Base-by-base conservation (phyloP, 2,888 invertebrate genomes). In the Chorisops tibialis region DNA sequence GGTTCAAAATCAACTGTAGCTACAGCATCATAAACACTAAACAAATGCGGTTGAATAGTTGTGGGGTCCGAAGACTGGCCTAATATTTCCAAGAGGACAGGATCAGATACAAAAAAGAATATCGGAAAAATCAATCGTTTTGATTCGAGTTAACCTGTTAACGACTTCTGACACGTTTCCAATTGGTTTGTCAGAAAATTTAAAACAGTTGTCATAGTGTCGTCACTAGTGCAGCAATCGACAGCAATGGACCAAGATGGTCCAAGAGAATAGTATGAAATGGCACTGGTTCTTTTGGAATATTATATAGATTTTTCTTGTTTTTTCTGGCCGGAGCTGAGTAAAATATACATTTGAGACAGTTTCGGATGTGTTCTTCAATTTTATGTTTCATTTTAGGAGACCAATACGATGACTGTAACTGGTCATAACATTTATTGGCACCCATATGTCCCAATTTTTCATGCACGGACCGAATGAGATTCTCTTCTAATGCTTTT, bases 31-130 rank as follows among this genome's bases (percentile, higher is more conserved):
- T 93, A 94, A 65, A 93, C 85, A 72, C 91, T 91, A 19, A 89
- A 83, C 63, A 94, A 79, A 78, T 94, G 93, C 4, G 84, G 81
- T 76, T 89, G 91, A 74, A 94, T 93, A 0, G 91, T 88, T 70
- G 87, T 87, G 0, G 91, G 91, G 77, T 94, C 89, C 1, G 93
- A 92, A 19, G 93, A 90, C 75, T 94, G 93, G 3, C 94, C 94
- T 64, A 94, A 82, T 70, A 94, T 94, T 79, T 94, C 94, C 67
- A 94, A 75, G 59, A 94, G 75, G 22, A 90, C 90, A 9, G 94
- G 93, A 82, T 94, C 93, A 1, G 93, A 94, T 54, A 94, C 88
- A 73, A 94, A 94, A 81, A 93, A 94, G 78, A 94, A 94, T 68
- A 93, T 81, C 30, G 93, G 93, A 73, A 94, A 94, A 65, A 91